Conservation (phyloP, 2,113 vertebrate species). For the Hiodon tergisus region DNA sequence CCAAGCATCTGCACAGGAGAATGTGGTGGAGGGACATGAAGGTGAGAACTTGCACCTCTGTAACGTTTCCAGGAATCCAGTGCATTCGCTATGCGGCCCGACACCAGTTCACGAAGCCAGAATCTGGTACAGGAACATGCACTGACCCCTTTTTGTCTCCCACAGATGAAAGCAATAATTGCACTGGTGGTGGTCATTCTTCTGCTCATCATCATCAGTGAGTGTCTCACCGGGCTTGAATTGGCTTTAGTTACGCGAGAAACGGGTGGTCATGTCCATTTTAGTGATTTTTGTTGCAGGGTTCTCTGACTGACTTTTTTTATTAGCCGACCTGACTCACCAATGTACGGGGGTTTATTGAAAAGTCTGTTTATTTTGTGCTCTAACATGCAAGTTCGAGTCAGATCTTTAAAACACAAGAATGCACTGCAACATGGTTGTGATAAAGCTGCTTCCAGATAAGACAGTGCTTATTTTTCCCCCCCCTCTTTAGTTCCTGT, state of each 20-base stretch:
- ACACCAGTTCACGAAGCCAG: not conserved
- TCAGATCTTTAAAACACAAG: not conserved
- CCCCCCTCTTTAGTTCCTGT: constrained; percentile 56
- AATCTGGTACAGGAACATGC: not conserved
- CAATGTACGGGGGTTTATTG: no score
- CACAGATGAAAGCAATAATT: constrained; percentile 89
- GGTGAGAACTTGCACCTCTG: constrained; percentile 56
- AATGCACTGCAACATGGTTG: not conserved
- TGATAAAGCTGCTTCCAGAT: not conserved
- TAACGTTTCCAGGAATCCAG: not conserved
- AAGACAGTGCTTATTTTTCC: not conserved
- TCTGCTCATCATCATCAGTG: constrained; percentile 89
- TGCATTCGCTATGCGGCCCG: not conserved
- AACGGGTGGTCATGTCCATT: no score
- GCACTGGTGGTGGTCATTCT: constrained; percentile 74
- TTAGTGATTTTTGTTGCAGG: no score
- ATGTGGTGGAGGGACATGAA: constrained; percentile 98
- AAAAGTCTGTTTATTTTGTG: no score
- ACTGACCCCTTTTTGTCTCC: constrained; percentile 20
- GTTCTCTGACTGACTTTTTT: no score
- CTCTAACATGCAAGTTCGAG: no score
- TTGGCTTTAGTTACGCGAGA: no score
- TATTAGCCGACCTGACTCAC: no score
- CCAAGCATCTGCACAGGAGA: constrained; percentile 91
- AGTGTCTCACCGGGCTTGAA: constrained; percentile 48